Percentiles rank a stretch among this genome's conserved stretches.
phyloP scores from a whole-genome alignment of 2,797 vertebrate species.

The Macroramphosus scolopax region DNA sequence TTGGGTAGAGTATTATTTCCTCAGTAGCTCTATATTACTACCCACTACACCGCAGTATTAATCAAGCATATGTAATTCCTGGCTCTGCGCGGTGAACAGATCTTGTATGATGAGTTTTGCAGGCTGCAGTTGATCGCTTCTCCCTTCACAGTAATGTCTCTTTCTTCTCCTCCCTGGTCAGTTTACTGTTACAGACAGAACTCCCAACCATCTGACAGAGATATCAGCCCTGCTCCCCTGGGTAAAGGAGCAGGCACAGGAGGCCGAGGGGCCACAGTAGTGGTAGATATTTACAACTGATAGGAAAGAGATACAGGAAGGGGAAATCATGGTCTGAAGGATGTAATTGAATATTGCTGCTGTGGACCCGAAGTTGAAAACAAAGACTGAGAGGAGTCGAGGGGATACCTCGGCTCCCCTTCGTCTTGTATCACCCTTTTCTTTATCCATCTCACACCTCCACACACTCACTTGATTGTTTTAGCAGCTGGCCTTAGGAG shows the following conservation, averaged over 20 bases:
- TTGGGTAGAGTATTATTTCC: conserved; percentile 26
- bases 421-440: conserved; percentile 31
- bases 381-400: conserved; percentile 15
- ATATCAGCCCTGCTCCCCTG: conserved; percentile 60
- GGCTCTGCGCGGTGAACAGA: conserved; percentile 9
- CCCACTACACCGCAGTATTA: conserved; percentile 26
- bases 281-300: conserved; percentile 60
- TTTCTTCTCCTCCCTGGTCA: conserved; percentile 51
- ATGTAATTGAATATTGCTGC: conserved; percentile 31
- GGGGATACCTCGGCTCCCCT: conserved; percentile 30
- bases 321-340: conserved; percentile 19
- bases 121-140: conserved; percentile 50
- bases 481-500: conserved; percentile 73
- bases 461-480: conserved; percentile 71
- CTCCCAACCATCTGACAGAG: conserved; percentile 71
- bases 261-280: conserved; percentile 36
- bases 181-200: conserved; percentile 68
- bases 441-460: conserved; percentile 60
- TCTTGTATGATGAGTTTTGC: conserved; percentile 59
- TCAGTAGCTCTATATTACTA: conserved; percentile 20
- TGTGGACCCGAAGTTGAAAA: conserved; percentile 12
- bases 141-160: conserved; percentile 45
- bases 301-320: conserved; percentile 37
- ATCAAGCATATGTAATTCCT: conserved; percentile 39
- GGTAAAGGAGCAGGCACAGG: conserved; percentile 37